Evolutionary conservation across 2,797 vertebrate genomes (phyloP).

Genomic region (Coccyzus lansbergi): DNA sequence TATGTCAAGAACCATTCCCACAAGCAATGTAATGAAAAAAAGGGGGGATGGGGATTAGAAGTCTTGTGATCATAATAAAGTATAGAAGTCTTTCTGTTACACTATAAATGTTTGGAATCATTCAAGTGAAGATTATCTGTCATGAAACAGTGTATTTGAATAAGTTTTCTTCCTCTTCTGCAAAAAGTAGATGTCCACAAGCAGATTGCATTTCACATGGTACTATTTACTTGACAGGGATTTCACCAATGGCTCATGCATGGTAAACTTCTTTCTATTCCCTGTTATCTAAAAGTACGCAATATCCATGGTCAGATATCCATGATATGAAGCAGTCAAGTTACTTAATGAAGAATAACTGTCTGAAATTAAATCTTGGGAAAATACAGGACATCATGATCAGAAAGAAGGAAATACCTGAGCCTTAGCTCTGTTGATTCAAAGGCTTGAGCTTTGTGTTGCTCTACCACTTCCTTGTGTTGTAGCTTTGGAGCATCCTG

Average conservation of each 20-base stretch:
- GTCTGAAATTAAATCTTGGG: neutral
- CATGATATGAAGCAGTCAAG: neutral
- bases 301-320: neutral
- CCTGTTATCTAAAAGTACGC: neutral
- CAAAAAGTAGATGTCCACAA: neutral
- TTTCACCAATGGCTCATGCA: neutral
- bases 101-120: neutral
- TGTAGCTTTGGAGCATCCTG: neutral
- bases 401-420: neutral
- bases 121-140: neutral
- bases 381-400: neutral
- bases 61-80: neutral
- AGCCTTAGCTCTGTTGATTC: neutral
- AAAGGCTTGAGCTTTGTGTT: neutral
- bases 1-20: neutral
- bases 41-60: neutral
- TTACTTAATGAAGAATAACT: neutral
- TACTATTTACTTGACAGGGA: neutral
- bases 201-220: neutral
- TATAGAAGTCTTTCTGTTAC: neutral
- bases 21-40: neutral
- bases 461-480: neutral
- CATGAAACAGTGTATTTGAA: neutral
- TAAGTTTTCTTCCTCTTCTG: neutral
- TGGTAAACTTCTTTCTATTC: neutral